Conservation (phyloP, 2,797 vertebrate species). For the Pristis pectinata region DNA sequence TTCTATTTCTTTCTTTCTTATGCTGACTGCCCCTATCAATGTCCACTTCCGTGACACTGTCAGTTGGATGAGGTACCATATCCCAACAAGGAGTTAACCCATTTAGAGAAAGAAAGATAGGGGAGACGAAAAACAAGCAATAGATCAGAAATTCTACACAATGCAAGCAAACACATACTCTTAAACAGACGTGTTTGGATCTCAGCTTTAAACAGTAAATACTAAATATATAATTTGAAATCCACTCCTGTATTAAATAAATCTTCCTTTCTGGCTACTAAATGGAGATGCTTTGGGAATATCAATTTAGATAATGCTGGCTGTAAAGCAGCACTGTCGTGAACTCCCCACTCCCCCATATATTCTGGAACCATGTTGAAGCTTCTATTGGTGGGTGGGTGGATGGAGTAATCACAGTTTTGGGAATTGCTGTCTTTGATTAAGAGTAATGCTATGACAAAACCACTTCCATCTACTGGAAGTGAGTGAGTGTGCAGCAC, state of each 20-base stretch:
- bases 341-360: background rate
- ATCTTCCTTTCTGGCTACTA: background rate
- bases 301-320: background rate
- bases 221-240: background rate
- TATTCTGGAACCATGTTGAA: constrained; percentile 14
- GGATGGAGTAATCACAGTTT: background rate
- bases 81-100: background rate
- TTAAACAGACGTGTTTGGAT: background rate
- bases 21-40: background rate
- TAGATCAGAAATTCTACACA: background rate
- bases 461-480: background rate
- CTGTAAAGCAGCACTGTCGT: background rate
- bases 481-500: background rate
- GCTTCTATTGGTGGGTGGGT: background rate
- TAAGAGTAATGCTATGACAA: constrained; percentile 22
- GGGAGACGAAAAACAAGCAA: background rate
- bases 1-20: too few species aligned
- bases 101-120: background rate
- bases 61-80: background rate
- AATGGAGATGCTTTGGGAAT: background rate
- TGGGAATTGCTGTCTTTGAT: constrained; percentile 16
- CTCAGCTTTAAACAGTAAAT: constrained; percentile 20
- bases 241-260: constrained; percentile 17
- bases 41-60: background rate
- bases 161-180: background rate